A percentile compares a stretch with the other conserved stretches of the same genome.
These are phyloP conservation scores for Marisa cornuarietis DNA, from an alignment of 1,140 invertebrate genomes.

Conservation along the genomic window DNA sequence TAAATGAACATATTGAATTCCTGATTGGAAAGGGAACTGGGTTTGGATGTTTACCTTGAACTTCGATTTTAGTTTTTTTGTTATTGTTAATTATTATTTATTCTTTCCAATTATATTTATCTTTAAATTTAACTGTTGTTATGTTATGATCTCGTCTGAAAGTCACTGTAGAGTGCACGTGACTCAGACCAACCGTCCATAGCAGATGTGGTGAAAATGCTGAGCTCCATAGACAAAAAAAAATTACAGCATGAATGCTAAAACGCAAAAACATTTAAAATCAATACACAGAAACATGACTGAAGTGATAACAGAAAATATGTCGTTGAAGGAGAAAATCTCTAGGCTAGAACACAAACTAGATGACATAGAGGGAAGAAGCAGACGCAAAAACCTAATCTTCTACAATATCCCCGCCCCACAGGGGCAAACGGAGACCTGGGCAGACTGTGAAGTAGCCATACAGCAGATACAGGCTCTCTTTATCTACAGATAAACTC, in stretches of 20 bases:
- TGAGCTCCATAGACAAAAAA: background rate
- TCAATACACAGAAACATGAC: background rate
- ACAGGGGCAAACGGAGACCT: background rate
- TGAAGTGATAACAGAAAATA: background rate
- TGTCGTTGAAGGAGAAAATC: background rate
- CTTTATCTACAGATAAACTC: too few relatives aligned
- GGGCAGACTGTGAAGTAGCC: too few relatives aligned
- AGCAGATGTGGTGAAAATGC: constrained; percentile 5
- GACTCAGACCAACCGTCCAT: background rate
- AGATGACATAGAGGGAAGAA: constrained; percentile 1
- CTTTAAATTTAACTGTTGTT: too few relatives aligned
- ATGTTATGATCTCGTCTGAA: too few relatives aligned
- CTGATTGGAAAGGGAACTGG: too few relatives aligned
- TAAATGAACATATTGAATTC: too few relatives aligned
- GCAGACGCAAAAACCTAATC: background rate
- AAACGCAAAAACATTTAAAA: background rate
- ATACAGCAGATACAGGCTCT: too few relatives aligned
- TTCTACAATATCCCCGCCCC: background rate
- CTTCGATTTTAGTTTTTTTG: too few relatives aligned
- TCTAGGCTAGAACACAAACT: background rate
- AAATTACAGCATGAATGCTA: background rate
- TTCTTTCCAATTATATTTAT: too few relatives aligned
- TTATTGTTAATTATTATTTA: too few relatives aligned
- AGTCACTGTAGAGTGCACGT: too few relatives aligned
- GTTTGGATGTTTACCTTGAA: too few relatives aligned